Conservation (phyloP, 2,113 vertebrate species). For the Gulo gulo region DNA sequence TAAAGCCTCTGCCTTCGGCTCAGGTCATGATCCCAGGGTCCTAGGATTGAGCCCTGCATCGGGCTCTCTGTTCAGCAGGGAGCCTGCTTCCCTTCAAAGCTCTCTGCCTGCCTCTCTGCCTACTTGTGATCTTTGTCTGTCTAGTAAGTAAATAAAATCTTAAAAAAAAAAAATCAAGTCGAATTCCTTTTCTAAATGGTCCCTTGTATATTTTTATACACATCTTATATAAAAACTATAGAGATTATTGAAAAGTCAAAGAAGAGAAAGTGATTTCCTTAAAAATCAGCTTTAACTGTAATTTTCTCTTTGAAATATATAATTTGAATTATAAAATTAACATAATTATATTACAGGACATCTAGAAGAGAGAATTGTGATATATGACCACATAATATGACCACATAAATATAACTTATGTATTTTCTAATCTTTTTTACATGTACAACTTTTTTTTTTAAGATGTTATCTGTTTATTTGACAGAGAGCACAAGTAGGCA, state of each 20-base stretch:
- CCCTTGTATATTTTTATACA: neutral
- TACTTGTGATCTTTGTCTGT: no score
- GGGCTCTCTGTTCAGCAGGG: no score
- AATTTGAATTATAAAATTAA: neutral
- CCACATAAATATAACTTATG: neutral
- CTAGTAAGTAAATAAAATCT: no score
- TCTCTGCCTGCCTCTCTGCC: no score
- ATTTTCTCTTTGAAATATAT: conserved; percentile 1
- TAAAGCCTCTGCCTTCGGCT: no score
- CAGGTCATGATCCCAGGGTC: no score
- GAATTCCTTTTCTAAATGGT: neutral
- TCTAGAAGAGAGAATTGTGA: neutral
- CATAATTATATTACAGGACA: neutral
- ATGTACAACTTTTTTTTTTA: neutral
- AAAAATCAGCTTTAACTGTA: conserved; percentile 11
- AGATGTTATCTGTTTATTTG: no score
- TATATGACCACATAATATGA: neutral
- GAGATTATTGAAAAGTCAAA: neutral
- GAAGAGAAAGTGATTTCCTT: neutral
- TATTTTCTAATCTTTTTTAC: neutral
- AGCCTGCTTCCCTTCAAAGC: no score
- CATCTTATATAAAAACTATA: neutral
- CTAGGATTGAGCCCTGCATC: no score
- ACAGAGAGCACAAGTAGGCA: no score
- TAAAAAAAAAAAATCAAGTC: neutral